Base-by-base conservation (phyloP, 2,113 vertebrate species). In the Urocitellus parryii region DNA sequence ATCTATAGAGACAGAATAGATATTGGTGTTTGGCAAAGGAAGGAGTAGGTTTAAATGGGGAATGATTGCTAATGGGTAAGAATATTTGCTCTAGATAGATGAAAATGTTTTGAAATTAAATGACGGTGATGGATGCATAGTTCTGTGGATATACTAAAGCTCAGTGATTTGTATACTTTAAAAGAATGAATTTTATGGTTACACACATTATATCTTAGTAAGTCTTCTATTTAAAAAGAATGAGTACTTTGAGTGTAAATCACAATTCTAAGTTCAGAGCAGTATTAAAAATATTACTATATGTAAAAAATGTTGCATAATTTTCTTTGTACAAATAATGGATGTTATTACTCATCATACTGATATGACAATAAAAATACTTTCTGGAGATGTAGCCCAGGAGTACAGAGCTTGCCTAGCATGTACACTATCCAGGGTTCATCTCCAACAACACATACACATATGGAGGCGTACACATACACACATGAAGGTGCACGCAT, bases 61-160 rank as follows among this genome's bases (percentile, higher is more conserved):
- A 83, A 29, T 48, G 29, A 61, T 17, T 85, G 65, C 20, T 73
- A 53, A 86, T 73, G 39, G n/a, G 3, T 45, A 17, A 34, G 20
- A 86, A 84, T 4, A 39, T 77, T 78, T 24, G 8, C 56, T 80
- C 10, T 20, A 72, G 34, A 16, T 29, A 61, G 39, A 51, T 51
- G 27, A 61, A 87, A 95, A 68, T 76, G 29, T 58, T 95, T 37
- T 67, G 18, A 95, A 88, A n/a, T 92, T 77, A 42, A 16, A 65
- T 80, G 39, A 56, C 74, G 39, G 37, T 74, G n/a, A 91, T 56
- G 42, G 39, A 48, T 76, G 24, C 58, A 92, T 24, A 45, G 42
- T 17, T 65, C 39, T 61, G 9, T 67, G 72, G 20, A 34, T 61
- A 61, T 39, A 70, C 32, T 51, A 70, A 82, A 92, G 68, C 22